Percentiles rank a stretch among this genome's conserved stretches.
phyloP scores from a whole-genome alignment of 2,797 vertebrate species.

The Menidia menidia region DNA sequence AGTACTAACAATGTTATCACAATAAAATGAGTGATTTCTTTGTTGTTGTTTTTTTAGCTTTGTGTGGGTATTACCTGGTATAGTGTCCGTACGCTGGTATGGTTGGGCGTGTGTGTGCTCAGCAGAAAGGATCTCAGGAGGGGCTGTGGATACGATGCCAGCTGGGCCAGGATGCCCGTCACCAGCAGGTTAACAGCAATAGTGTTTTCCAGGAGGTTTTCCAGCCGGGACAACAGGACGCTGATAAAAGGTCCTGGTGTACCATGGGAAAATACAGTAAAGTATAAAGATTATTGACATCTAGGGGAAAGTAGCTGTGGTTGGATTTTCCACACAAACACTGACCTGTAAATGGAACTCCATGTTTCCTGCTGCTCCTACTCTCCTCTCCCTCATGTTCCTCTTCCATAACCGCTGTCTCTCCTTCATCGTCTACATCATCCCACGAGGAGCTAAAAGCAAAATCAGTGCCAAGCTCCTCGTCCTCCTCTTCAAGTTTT shows the following conservation, averaged over 20 bases:
- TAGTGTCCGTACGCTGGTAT: conserved; percentile 86
- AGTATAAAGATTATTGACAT: neutral
- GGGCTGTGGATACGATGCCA: conserved; percentile 94
- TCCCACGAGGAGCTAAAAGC: conserved; percentile 63
- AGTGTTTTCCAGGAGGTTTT: conserved; percentile 96
- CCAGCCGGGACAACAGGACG: conserved; percentile 93
- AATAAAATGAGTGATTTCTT: fast-evolving
- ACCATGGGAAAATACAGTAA: conserved; percentile 10
- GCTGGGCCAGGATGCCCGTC: conserved; percentile 92
- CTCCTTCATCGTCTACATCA: conserved; percentile 26
- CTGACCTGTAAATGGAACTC: conserved; percentile 88
- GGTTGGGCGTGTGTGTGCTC: conserved; percentile 85
- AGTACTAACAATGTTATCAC: neutral
- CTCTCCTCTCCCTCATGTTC: conserved; percentile 35
- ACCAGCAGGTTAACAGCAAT: conserved; percentile 94
- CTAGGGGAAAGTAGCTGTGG: neutral
- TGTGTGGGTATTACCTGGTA: conserved; percentile 85
- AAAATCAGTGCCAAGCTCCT: conserved; percentile 70
- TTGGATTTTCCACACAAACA: neutral
- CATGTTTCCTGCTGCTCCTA: conserved; percentile 59
- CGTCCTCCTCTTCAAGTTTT: conserved; percentile 71
- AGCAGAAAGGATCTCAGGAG: conserved; percentile 93
- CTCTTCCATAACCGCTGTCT: conserved; percentile 58
- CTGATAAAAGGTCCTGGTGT: conserved; percentile 93
- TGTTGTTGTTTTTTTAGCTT: too few relatives aligned